Evolutionary conservation across 1,140 invertebrate species (phyloP), one percentile per base, ranked within the genome.

Genomic region (Sinella curviseta): DNA sequence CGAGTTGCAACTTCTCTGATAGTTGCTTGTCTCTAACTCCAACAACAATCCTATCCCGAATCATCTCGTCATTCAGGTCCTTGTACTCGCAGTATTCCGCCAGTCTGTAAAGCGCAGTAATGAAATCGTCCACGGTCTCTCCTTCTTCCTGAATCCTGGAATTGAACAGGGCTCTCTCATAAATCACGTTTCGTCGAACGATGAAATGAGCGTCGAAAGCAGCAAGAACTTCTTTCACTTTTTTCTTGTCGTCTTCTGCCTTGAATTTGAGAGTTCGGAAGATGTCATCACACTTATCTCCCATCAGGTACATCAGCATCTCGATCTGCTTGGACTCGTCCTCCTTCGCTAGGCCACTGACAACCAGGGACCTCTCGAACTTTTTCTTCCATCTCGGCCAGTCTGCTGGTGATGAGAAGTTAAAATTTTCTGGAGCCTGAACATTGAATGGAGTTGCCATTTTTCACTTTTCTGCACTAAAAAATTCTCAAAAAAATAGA

Each of bases 1-100:
- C 84, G 77, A 85, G 77, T 34, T 87, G 78, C 35, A 87, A 65
- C 74, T 78, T 85, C 80, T 86, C 83, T 76, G 86, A 85, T 1
- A 85, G 39, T 20, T 48, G n/a, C n/a, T 83, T 76, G 74, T 86
- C 83, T 0, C 77, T 28, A 3, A 86, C 85, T 28, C 85, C 86
- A 36, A 86, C 83, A 24, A 87, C 84, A 16, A 87, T 84, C 35
- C 83, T 78, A 74, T 81, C 80, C 0, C 77, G 39, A 35, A 81
- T 55, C 54, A 81, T 36, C 20, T 81, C 80, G 12, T 81, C 80
- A 20, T 36, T 74, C n/a, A 81, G 48, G 0, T 48, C 16, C 1
- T 55, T 39, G 36, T 67, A 81, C 0, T 74, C 35, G 48, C 80
- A 81, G n/a, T 57, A 30, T 48, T 75, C 67, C 0, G 48, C 31